phyloP scores from a whole-genome alignment of 2,797 vertebrate species.

The Schizopygopsis malacanthus region DNA sequence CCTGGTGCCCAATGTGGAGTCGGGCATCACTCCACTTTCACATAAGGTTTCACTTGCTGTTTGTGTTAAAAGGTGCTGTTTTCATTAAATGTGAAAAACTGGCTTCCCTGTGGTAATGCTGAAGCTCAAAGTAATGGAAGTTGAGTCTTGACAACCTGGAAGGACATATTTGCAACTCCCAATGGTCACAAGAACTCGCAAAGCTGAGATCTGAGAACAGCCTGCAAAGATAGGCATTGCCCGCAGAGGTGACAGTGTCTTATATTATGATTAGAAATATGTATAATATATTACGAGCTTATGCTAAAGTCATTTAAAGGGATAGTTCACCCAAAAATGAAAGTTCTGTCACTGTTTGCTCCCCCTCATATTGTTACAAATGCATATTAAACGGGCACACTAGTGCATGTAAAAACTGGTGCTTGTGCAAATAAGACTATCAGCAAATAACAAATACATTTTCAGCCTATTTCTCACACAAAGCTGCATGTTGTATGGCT shows the following conservation, averaged over 20 bases:
- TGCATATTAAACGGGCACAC: background rate
- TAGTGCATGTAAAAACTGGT: background rate
- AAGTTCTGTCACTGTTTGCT: background rate
- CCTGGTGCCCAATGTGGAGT: conserved; percentile 33
- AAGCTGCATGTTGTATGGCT: background rate
- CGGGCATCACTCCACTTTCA: conserved; percentile 32
- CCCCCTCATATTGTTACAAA: background rate
- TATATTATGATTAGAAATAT: background rate
- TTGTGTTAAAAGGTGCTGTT: conserved; percentile 45
- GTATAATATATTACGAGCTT: background rate
- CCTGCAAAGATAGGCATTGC: background rate
- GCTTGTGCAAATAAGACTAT: background rate
- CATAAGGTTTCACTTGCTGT: conserved; percentile 25
- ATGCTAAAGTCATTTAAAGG: background rate
- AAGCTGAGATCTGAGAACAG: background rate
- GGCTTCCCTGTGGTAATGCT: conserved; percentile 11
- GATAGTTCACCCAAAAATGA: background rate
- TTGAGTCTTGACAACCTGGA: background rate
- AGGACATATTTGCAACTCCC: background rate
- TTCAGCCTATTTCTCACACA: background rate
- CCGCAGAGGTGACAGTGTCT: background rate
- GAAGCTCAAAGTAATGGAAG: background rate
- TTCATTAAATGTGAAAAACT: background rate
- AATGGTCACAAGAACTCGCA: background rate
- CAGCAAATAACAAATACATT: background rate